Evolutionary conservation across 2,113 vertebrate species (phyloP), one percentile per base, ranked within the genome.

Genomic region (Dendrocopos noguchii): DNA sequence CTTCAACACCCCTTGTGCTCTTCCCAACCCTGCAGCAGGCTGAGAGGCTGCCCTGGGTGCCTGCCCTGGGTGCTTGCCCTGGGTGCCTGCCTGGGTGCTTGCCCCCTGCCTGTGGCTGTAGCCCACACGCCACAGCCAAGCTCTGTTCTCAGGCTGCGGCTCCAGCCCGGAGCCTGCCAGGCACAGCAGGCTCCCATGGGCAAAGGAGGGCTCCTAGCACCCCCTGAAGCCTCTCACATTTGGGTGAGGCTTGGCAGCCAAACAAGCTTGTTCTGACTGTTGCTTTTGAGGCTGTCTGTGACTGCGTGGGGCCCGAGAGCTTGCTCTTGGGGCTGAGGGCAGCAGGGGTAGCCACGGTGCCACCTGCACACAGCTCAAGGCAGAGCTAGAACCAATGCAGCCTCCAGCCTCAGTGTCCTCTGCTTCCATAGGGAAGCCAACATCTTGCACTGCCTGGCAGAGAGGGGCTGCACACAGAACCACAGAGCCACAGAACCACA

Each of bases 131-230:
- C 46, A 34, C 36, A 60, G 71, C 39, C 66, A 8, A 22, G 29
- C 71, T 72, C 31, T 0, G 2, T 13, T 76, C 33, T 42, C 71
- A 47, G 0, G 2, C 33, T 61, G n/a, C 2, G 1, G 66, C 46
- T 59, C 28, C 74, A 71, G 31, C 79, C 70, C 78, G 61, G 31
- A 1, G 5, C 15, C n/a, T 61, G 36, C 14, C 1, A 6, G 67
- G 34, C 64, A 36, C 12, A 1, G 31, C 64, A 1, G 31, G 46
- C 33, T 64, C 28, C 16, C 22, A 27, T 24, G 5, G 31, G 44
- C 8, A 8, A 19, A 46, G 72, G 19, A 61, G n/a, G 13, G 70
- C 36, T 92, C 34, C 66, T 44, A 29, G 57, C 33, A 27, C 21
- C 31, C 39, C 3, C 21, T 17, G 39, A 12, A 81, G 29, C 50